phyloP scores from a whole-genome alignment of 2,797 vertebrate genomes.

The Lutjanus campechanus region DNA sequence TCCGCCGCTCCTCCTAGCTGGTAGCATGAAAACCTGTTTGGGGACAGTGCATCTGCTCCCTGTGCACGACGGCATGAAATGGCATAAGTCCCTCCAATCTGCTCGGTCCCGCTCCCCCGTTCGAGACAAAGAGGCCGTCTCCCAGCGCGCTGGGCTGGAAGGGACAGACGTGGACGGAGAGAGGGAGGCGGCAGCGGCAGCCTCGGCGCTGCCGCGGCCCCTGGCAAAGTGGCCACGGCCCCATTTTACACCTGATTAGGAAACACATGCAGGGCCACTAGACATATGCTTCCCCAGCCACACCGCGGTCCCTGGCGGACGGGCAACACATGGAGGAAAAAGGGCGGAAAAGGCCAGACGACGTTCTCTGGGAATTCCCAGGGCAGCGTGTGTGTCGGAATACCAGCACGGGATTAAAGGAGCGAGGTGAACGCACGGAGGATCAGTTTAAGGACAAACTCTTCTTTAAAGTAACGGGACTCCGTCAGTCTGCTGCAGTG shows the following conservation, averaged over 20 bases:
- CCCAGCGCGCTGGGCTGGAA: slow-evolving; percentile 73
- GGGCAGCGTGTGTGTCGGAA: slow-evolving; percentile 10
- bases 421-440: background rate
- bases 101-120: slow-evolving; percentile 51
- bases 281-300: slow-evolving; percentile 78
- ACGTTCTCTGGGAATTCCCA: slow-evolving; percentile 36
- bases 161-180: slow-evolving; percentile 68
- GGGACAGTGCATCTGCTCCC: slow-evolving; percentile 78
- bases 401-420: slow-evolving; percentile 40
- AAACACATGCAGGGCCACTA: slow-evolving; percentile 80
- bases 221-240: slow-evolving; percentile 69
- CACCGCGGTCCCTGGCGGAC: slow-evolving; percentile 41
- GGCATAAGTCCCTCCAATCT: slow-evolving; percentile 81
- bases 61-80: slow-evolving; percentile 80
- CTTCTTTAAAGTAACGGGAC: background rate
- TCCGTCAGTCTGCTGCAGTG: background rate
- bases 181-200: slow-evolving; percentile 37
- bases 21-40: slow-evolving; percentile 70
- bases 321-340: slow-evolving; percentile 64
- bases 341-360: slow-evolving; percentile 58
- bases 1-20: slow-evolving; percentile 47
- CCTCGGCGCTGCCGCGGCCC: slow-evolving; percentile 47
- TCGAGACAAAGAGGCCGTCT: slow-evolving; percentile 65
- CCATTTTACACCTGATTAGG: slow-evolving; percentile 86
- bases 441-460: background rate